These are phyloP conservation scores for Andrena minutula DNA, from an alignment of 2,888 invertebrate species.

Conservation along the genomic window DNA sequence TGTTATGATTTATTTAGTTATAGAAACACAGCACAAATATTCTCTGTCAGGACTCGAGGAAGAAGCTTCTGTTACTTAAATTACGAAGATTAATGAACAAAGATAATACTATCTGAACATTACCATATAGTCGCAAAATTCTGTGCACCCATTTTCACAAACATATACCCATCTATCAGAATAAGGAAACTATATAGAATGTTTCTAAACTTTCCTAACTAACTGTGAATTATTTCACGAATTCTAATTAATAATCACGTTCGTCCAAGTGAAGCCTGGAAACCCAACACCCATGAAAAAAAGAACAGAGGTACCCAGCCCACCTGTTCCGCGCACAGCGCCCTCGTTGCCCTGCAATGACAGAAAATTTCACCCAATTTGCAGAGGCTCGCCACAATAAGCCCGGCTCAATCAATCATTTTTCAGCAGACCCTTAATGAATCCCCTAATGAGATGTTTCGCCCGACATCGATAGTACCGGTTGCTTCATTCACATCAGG, in stretches of 20 bases:
- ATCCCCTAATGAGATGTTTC: slow-evolving; percentile 9
- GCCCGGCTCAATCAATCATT: slow-evolving; percentile 23
- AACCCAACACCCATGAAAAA: not conserved
- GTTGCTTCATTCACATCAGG: slow-evolving; percentile 18
- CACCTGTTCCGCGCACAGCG: not conserved
- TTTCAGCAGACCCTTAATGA: slow-evolving; percentile 21
- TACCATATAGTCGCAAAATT: too few relatives aligned
- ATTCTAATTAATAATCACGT: not conserved
- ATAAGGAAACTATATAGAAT: not conserved
- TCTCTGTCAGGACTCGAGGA: too few relatives aligned
- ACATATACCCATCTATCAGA: too few relatives aligned
- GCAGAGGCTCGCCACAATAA: not conserved
- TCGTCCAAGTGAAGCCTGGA: not conserved
- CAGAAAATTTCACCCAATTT: slow-evolving; percentile 8
- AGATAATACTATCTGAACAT: too few relatives aligned
- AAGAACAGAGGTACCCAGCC: not conserved
- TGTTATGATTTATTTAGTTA: too few relatives aligned
- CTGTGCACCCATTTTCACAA: too few relatives aligned
- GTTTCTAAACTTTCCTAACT: not conserved
- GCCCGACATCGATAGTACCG: not conserved
- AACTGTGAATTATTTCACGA: not conserved
- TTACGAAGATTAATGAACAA: too few relatives aligned
- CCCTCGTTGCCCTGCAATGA: not conserved
- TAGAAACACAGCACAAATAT: too few relatives aligned
- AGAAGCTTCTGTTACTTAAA: too few relatives aligned